Percentiles rank a stretch among this genome's conserved stretches.
These are phyloP conservation scores for Lucilia sericata DNA, from an alignment of 1,140 invertebrate genomes.

Conservation along the genomic window DNA sequence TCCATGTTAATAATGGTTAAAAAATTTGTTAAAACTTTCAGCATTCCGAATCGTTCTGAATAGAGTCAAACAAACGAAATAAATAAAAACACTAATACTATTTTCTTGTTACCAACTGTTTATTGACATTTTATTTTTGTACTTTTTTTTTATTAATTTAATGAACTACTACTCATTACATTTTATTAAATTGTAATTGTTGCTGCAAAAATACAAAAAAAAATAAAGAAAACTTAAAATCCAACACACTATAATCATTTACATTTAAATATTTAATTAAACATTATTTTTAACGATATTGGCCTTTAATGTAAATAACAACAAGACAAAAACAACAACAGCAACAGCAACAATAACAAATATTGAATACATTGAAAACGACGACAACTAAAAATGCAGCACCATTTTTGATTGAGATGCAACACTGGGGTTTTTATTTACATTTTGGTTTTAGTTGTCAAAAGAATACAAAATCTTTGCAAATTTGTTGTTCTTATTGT, in stretches of 20 bases:
- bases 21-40: too few relatives aligned
- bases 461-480: too few relatives aligned
- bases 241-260: background rate
- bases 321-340: background rate
- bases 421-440: background rate
- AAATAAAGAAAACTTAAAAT: background rate
- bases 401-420: slow-evolving; percentile 35
- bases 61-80: too few relatives aligned
- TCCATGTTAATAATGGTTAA: too few relatives aligned
- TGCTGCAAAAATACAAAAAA: background rate
- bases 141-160: background rate
- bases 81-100: too few relatives aligned
- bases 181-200: slow-evolving; percentile 15
- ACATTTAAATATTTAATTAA: slow-evolving; percentile 35
- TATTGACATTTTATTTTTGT: background rate
- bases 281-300: slow-evolving; percentile 41
- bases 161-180: background rate
- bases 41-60: too few relatives aligned
- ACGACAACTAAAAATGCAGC: background rate
- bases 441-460: background rate
- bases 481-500: background rate
- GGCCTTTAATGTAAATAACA: slow-evolving; percentile 18
- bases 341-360: background rate
- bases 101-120: too few relatives aligned
- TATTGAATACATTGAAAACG: background rate